Conservation (phyloP, 2,888 invertebrate genomes). For the Lutraria lutraria region DNA sequence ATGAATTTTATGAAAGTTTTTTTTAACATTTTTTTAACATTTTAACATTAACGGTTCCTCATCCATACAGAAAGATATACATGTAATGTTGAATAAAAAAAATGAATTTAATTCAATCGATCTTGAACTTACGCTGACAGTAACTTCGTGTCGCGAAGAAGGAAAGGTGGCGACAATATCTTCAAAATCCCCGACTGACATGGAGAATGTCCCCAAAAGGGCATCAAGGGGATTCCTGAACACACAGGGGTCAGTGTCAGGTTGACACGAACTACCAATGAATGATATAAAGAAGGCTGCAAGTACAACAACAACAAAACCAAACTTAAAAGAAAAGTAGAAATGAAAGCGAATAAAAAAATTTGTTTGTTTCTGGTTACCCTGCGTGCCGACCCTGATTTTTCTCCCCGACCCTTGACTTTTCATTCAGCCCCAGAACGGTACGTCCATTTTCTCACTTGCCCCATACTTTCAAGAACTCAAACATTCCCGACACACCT, state of each 20-base stretch:
- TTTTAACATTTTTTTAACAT: too few relatives aligned
- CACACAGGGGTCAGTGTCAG: conserved; percentile 75
- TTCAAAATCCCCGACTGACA: conserved; percentile 98
- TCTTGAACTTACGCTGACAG: conserved; percentile 91
- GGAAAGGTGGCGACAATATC: conserved; percentile 97
- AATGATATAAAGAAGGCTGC: conserved; percentile 77
- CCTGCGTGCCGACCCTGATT: too few relatives aligned
- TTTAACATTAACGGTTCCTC: too few relatives aligned
- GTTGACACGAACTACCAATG: conserved; percentile 72
- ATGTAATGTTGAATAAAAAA: too few relatives aligned
- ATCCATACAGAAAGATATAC: too few relatives aligned
- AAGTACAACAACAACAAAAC: conserved; percentile 52
- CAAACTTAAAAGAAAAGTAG: conserved; percentile 35
- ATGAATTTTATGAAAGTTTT: too few relatives aligned
- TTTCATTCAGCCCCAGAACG: too few relatives aligned
- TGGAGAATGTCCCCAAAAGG: conserved; percentile 98
- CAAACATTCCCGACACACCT: too few relatives aligned
- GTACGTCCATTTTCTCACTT: too few relatives aligned
- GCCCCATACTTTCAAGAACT: too few relatives aligned
- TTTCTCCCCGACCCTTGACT: too few relatives aligned
- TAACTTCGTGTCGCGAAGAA: conserved; percentile 92
- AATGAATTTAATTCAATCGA: not conserved
- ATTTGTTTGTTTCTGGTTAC: too few relatives aligned
- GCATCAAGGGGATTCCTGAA: conserved; percentile 94
- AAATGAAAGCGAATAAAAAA: not conserved